A percentile compares a stretch with the other conserved stretches of the same genome.
These are phyloP conservation scores for Melanotus villosus DNA, from an alignment of 2,888 invertebrate genomes.

Conservation along the genomic window DNA sequence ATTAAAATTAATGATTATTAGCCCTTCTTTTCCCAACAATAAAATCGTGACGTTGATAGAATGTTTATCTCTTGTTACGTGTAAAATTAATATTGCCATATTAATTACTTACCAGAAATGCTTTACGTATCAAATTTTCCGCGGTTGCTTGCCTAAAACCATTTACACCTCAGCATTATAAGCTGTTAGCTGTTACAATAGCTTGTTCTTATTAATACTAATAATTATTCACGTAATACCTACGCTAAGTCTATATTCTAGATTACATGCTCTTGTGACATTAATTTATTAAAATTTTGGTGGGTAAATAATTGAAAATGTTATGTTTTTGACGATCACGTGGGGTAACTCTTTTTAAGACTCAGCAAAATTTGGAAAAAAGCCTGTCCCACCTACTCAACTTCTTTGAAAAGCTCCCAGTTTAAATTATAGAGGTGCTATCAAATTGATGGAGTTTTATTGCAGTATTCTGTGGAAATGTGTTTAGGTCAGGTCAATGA, in stretches of 20 bases:
- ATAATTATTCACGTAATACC: background rate
- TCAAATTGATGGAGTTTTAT: conserved; percentile 17
- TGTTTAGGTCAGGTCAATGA: conserved; percentile 31
- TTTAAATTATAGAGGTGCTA: background rate
- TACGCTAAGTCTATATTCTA: background rate
- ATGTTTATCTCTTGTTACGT: too few species aligned
- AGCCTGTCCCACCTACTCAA: too few species aligned
- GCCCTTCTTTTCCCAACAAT: too few species aligned
- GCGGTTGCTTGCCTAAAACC: background rate
- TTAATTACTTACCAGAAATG: background rate
- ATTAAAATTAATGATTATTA: too few species aligned
- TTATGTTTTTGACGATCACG: too few species aligned
- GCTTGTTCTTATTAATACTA: background rate
- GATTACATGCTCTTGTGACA: background rate
- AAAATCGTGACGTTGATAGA: too few species aligned
- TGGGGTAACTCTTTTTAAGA: too few species aligned
- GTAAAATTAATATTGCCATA: background rate
- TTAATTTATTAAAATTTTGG: too few species aligned
- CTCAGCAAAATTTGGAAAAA: too few species aligned
- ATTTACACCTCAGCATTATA: background rate
- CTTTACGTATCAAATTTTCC: background rate
- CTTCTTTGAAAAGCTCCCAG: too few species aligned
- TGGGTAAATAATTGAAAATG: too few species aligned
- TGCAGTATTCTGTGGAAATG: conserved; percentile 15
- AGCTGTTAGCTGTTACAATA: background rate